phyloP scores from a whole-genome alignment of 2,888 invertebrate genomes.

The Bembecia ichneumoniformis region DNA sequence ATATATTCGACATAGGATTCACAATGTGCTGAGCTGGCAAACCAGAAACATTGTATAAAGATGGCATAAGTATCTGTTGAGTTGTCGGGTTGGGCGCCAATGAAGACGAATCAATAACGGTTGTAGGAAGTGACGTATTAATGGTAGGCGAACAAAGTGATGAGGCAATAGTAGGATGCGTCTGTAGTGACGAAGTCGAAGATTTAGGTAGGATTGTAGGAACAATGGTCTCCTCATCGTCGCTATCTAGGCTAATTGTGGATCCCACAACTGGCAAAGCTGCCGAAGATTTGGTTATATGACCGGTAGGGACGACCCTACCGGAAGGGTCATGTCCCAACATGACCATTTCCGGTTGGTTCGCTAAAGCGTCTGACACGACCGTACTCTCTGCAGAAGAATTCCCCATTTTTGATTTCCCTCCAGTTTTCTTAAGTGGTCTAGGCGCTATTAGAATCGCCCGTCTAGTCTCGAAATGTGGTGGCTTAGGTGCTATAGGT shows the following conservation, averaged over 20 bases:
- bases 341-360: background rate
- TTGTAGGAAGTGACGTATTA: too few species aligned
- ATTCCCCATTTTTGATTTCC: background rate
- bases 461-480: background rate
- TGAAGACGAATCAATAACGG: too few species aligned
- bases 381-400: background rate
- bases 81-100: too few species aligned
- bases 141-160: too few species aligned
- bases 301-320: background rate
- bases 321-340: background rate
- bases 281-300: background rate
- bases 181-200: too few species aligned
- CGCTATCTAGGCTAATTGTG: constrained; percentile 52
- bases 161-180: too few species aligned
- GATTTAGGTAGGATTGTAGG: background rate
- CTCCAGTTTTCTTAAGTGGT: background rate
- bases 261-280: constrained; percentile 1
- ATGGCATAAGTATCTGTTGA: too few species aligned
- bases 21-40: too few species aligned
- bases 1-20: too few species aligned
- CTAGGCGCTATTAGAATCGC: background rate
- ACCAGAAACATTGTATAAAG: too few species aligned
- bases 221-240: constrained; percentile 32
- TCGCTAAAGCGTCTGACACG: background rate
- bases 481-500: background rate